These are phyloP conservation scores for Squalus acanthias DNA, from an alignment of 2,797 vertebrate species.

Conservation along the genomic window DNA sequence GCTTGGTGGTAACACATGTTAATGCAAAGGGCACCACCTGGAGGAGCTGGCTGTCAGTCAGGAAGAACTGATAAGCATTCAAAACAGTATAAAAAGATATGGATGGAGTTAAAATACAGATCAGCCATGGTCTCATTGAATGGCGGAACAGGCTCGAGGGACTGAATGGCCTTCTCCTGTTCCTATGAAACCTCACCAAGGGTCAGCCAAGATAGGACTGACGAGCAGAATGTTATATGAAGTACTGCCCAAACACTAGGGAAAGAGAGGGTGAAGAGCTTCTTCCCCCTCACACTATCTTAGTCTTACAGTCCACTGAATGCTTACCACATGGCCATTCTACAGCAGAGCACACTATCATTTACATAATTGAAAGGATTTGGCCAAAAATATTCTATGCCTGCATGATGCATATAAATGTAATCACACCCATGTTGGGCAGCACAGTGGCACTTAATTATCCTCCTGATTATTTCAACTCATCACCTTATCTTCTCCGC, in stretches of 20 bases:
- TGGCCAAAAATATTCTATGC: background rate
- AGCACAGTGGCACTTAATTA: too few relatives aligned
- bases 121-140: too few relatives aligned
- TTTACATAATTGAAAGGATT: background rate
- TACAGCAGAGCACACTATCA: background rate
- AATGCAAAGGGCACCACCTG: too few relatives aligned
- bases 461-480: too few relatives aligned
- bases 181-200: too few relatives aligned
- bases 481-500: too few relatives aligned
- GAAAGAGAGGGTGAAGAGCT: background rate
- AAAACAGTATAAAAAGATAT: too few relatives aligned
- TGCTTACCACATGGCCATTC: background rate
- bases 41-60: background rate
- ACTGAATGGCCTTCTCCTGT: too few relatives aligned
- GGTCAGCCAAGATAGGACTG: background rate
- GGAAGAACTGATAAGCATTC: too few relatives aligned
- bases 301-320: background rate
- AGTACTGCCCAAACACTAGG: background rate
- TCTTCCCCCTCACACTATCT: background rate
- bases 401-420: background rate
- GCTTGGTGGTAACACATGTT: background rate
- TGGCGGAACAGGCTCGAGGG: too few relatives aligned
- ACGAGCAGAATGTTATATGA: background rate
- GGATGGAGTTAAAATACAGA: too few relatives aligned
- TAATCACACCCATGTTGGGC: too few relatives aligned